Percentiles rank a stretch among this genome's conserved stretches.
These are phyloP conservation scores for Poliocrania exsul DNA, from an alignment of 2,797 vertebrate species.

Conservation along the genomic window DNA sequence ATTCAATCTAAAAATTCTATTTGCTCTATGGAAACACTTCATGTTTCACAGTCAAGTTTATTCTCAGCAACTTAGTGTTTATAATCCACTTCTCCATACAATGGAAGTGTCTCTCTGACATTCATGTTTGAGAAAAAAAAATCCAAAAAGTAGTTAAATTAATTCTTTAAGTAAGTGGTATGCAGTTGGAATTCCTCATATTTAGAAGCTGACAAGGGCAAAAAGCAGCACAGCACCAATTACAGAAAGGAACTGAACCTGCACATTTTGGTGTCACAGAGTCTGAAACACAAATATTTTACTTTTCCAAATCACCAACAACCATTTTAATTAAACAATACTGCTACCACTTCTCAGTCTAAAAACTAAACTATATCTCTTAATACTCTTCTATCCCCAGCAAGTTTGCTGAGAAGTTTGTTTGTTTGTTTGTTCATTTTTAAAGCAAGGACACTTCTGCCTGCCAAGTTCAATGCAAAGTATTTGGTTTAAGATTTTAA, in stretches of 20 bases:
- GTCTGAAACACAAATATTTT: constrained; percentile 16
- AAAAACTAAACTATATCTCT: constrained; percentile 43
- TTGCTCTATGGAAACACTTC: constrained; percentile 3
- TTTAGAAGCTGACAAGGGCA: constrained; percentile 51
- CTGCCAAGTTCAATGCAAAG: constrained; percentile 72
- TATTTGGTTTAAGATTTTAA: constrained; percentile 81
- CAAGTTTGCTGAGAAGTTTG: not conserved
- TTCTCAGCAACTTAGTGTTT: constrained; percentile 51
- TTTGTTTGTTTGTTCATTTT: constrained; percentile 41
- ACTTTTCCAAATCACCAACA: not conserved
- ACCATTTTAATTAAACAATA: constrained; percentile 30
- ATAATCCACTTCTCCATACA: constrained; percentile 46
- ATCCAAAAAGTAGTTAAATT: constrained; percentile 4
- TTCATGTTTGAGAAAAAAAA: not conserved
- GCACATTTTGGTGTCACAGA: not conserved
- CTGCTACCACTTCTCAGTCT: constrained; percentile 56
- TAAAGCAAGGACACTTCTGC: constrained; percentile 77
- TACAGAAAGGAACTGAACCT: constrained; percentile 8
- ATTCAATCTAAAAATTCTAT: not conserved
- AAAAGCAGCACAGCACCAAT: constrained; percentile 50
- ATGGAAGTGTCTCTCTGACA: constrained; percentile 23
- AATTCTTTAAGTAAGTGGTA: constrained; percentile 30
- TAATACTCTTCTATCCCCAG: constrained; percentile 27
- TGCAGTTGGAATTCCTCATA: constrained; percentile 13
- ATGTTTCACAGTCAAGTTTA: constrained; percentile 39